phyloP scores from a whole-genome alignment of 1,140 invertebrate species.

The Hypsibius dujardini region DNA sequence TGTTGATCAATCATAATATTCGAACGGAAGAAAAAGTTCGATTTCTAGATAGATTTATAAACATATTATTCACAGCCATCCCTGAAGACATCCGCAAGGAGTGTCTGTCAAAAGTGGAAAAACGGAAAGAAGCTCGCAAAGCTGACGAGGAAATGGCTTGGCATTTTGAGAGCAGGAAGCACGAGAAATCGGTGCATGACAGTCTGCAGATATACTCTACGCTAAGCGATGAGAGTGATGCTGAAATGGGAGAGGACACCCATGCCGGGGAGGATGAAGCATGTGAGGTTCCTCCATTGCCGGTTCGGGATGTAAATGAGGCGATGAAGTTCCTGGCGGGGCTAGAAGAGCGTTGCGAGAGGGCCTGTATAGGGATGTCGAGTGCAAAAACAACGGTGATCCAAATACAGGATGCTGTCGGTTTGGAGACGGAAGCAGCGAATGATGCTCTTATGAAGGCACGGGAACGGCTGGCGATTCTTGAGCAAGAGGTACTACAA shows the following conservation, averaged over 20 bases:
- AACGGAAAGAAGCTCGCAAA: not conserved
- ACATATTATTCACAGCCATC: not conserved
- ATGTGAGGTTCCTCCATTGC: too few species aligned
- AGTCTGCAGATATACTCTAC: not conserved
- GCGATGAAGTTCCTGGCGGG: too few species aligned
- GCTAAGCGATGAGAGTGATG: not conserved
- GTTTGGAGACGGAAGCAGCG: too few species aligned
- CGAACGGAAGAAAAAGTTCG: not conserved
- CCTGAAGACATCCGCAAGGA: not conserved
- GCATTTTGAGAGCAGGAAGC: not conserved
- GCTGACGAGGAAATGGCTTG: not conserved
- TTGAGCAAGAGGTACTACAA: too few species aligned
- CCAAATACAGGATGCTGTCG: too few species aligned
- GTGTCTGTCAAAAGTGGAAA: not conserved
- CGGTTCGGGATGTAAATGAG: too few species aligned
- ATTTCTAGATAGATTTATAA: slow-evolving; percentile 1
- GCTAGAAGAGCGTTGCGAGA: too few species aligned
- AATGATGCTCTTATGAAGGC: too few species aligned
- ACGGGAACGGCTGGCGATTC: too few species aligned
- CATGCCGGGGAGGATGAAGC: too few species aligned
- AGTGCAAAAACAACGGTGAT: too few species aligned
- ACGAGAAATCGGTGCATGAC: not conserved
- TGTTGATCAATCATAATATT: slow-evolving; percentile 6
- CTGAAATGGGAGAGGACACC: not conserved
- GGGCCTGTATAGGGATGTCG: too few species aligned